Conservation (phyloP, 2,888 invertebrate species). For the Phasia obesa region DNA sequence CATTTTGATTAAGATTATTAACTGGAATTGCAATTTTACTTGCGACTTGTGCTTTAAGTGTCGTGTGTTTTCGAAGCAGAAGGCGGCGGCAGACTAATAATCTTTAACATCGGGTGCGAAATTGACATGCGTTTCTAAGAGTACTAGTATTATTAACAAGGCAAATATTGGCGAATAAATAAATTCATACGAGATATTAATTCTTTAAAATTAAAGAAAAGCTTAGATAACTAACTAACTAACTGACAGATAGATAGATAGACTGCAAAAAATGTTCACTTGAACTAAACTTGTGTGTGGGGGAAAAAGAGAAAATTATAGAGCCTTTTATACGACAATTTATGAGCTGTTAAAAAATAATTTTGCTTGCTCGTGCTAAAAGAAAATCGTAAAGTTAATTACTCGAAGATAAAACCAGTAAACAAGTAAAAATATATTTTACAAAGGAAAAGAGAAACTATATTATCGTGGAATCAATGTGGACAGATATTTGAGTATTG, state of each 20-base stretch:
- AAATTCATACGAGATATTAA: conserved; percentile 21
- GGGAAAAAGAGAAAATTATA: background rate
- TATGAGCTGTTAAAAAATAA: conserved; percentile 59
- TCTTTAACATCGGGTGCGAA: conserved; percentile 68
- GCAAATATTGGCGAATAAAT: conserved; percentile 73
- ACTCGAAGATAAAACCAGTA: no score
- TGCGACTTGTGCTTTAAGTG: conserved; percentile 33
- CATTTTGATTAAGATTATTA: conserved; percentile 60
- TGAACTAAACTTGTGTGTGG: no score
- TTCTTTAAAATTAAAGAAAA: background rate
- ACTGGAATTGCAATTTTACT: conserved; percentile 55
- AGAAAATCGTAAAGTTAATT: no score
- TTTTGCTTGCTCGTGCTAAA: conserved; percentile 32
- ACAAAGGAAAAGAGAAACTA: no score
- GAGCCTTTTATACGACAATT: conserved; percentile 45
- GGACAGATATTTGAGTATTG: no score
- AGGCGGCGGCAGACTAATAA: conserved; percentile 69
- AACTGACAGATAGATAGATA: conserved; percentile 7
- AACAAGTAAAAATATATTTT: no score
- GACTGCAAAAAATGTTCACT: background rate
- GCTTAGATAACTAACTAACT: no score
- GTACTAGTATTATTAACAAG: conserved; percentile 74
- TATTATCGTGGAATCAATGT: no score
- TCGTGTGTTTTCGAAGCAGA: conserved; percentile 20
- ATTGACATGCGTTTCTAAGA: conserved; percentile 74